Conservation (phyloP, 2,113 vertebrate genomes). For the Scomber scombrus region DNA sequence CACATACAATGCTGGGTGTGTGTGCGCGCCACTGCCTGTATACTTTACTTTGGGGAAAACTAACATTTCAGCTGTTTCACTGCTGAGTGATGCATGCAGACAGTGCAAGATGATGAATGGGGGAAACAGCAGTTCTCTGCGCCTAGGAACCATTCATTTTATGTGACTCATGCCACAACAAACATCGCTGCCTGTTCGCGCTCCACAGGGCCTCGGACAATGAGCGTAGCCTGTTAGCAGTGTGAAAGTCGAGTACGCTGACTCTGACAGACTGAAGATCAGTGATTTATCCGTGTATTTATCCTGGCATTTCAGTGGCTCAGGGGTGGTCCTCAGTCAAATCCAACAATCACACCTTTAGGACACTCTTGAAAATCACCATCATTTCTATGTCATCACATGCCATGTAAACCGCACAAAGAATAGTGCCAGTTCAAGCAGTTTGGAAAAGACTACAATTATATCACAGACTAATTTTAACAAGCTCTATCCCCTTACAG, state of each 20-base stretch:
- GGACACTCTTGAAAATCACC: slow-evolving; percentile 74
- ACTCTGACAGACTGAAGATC: slow-evolving; percentile 77
- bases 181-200: slow-evolving; percentile 65
- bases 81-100: slow-evolving; percentile 78
- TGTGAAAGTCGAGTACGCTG: slow-evolving; percentile 74
- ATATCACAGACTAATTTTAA: slow-evolving; percentile 77
- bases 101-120: slow-evolving; percentile 65
- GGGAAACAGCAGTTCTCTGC: slow-evolving; percentile 68
- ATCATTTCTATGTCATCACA: slow-evolving; percentile 74
- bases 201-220: slow-evolving; percentile 44
- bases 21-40: slow-evolving; percentile 57
- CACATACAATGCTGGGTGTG: slow-evolving; percentile 60
- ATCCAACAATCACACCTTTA: slow-evolving; percentile 82
- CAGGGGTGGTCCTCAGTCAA: slow-evolving; percentile 81
- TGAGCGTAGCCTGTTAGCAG: slow-evolving; percentile 56
- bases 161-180: slow-evolving; percentile 77
- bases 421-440: slow-evolving; percentile 73
- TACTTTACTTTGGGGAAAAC: slow-evolving; percentile 78
- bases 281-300: slow-evolving; percentile 74
- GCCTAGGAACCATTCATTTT: slow-evolving; percentile 77
- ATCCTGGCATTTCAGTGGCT: slow-evolving; percentile 71
- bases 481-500: slow-evolving; percentile 61
- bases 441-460: slow-evolving; percentile 76
- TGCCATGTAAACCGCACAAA: slow-evolving; percentile 70
- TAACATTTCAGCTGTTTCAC: slow-evolving; percentile 80